Percentiles rank a stretch among this genome's conserved stretches.
phyloP scores from a whole-genome alignment of 2,797 vertebrate species.

The Anomalospiza imberbis region DNA sequence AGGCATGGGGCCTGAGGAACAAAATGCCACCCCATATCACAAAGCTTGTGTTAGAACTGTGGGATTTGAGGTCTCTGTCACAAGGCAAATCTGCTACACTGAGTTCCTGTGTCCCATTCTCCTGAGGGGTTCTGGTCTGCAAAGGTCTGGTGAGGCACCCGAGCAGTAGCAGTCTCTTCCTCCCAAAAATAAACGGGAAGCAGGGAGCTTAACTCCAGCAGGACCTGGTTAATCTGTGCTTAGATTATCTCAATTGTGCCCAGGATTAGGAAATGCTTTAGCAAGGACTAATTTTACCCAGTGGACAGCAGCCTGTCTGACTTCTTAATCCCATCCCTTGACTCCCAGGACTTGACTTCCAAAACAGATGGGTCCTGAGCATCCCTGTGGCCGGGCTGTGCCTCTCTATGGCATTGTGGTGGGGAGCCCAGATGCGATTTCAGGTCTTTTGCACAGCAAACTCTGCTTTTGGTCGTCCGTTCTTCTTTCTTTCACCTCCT shows the following conservation, averaged over 20 bases:
- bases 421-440: not conserved
- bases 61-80: not conserved
- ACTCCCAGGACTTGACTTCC: not conserved
- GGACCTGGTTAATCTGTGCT: constrained; percentile 45
- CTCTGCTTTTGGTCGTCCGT: not conserved
- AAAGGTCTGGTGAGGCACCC: fast-evolving
- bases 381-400: not conserved
- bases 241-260: not conserved
- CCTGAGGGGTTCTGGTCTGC: fast-evolving
- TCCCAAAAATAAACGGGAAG: not conserved
- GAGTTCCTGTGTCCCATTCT: not conserved
- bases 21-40: not conserved
- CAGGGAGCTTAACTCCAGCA: not conserved
- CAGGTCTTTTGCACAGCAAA: not conserved
- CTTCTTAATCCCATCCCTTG: not conserved
- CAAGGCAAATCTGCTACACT: not conserved
- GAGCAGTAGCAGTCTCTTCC: not conserved
- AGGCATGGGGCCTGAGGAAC: not conserved
- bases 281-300: not conserved
- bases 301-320: not conserved
- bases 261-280: constrained; percentile 4
- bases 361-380: not conserved
- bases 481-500: not conserved
- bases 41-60: not conserved
- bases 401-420: not conserved